phyloP scores from a whole-genome alignment of 2,797 vertebrate genomes.

The Halcyon smyrnensis region DNA sequence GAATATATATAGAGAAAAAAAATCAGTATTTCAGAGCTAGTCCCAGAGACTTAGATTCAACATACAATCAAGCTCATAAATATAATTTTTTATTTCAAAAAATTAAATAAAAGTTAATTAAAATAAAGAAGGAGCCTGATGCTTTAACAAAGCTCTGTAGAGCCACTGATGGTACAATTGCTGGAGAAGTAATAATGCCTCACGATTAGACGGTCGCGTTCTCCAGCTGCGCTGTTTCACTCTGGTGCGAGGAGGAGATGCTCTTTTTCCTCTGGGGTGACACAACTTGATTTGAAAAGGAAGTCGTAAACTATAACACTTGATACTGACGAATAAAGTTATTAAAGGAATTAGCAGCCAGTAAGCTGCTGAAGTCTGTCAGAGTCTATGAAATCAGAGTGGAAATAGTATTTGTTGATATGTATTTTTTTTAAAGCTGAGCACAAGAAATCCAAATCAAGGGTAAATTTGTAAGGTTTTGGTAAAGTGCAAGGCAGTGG shows the following conservation, averaged over 20 bases:
- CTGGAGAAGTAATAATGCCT: constrained; percentile 54
- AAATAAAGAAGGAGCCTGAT: neutral
- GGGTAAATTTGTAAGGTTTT: neutral
- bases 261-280: constrained; percentile 40
- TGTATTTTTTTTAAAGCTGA: neutral
- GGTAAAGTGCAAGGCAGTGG: neutral
- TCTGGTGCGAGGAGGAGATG: neutral
- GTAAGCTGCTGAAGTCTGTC: constrained; percentile 11
- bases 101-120: constrained; percentile 8
- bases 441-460: neutral
- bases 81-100: neutral
- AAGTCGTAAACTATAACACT: constrained; percentile 47
- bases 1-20: too few species aligned
- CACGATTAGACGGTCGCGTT: constrained; percentile 5
- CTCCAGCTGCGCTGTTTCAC: constrained; percentile 60
- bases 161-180: constrained; percentile 5
- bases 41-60: neutral
- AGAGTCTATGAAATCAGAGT: constrained; percentile 18
- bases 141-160: neutral
- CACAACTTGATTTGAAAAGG: constrained; percentile 57
- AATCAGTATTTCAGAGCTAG: neutral
- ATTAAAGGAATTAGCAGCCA: constrained; percentile 58
- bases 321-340: constrained; percentile 14
- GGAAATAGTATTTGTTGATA: constrained; percentile 5
- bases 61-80: neutral